Conservation (phyloP, 2,113 vertebrate genomes). For the Carettochelys insculpta region DNA sequence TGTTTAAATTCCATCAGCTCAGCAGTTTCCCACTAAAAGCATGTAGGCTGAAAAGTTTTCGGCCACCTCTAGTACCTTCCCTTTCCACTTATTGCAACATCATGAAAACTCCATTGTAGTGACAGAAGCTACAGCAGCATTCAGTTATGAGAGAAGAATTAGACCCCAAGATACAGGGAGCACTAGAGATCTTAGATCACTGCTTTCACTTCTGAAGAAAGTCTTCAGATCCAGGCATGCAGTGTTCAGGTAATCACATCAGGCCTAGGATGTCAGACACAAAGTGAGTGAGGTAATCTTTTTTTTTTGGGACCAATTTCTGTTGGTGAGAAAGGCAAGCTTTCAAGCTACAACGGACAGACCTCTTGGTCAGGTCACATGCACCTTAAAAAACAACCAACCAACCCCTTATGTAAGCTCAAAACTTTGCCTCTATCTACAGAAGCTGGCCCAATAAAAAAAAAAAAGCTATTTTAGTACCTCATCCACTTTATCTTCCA, state of each 20-base stretch:
- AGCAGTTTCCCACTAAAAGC: not conserved
- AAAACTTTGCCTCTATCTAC: too few relatives aligned
- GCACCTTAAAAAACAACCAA: too few relatives aligned
- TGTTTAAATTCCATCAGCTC: not conserved
- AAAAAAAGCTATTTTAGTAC: too few relatives aligned
- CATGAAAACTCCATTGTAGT: fast-evolving
- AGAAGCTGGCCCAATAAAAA: too few relatives aligned
- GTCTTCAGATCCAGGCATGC: not conserved
- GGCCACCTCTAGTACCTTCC: not conserved
- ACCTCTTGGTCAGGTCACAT: too few relatives aligned
- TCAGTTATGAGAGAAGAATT: fast-evolving
- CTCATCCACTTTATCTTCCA: not conserved
- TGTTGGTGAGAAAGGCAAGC: not conserved
- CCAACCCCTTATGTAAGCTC: too few relatives aligned
- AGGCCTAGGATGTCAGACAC: not conserved
- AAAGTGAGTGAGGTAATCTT: not conserved
- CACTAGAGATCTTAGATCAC: not conserved
- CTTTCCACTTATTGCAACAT: not conserved
- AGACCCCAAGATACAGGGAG: fast-evolving
- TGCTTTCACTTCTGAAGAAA: not conserved
- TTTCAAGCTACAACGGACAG: not conserved
- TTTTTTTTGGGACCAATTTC: not conserved
- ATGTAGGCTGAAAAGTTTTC: not conserved
- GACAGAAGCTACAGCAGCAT: not conserved
- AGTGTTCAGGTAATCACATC: not conserved